phyloP scores from a whole-genome alignment of 2,888 invertebrate genomes.

The Stenoptilia bipunctidactyla region DNA sequence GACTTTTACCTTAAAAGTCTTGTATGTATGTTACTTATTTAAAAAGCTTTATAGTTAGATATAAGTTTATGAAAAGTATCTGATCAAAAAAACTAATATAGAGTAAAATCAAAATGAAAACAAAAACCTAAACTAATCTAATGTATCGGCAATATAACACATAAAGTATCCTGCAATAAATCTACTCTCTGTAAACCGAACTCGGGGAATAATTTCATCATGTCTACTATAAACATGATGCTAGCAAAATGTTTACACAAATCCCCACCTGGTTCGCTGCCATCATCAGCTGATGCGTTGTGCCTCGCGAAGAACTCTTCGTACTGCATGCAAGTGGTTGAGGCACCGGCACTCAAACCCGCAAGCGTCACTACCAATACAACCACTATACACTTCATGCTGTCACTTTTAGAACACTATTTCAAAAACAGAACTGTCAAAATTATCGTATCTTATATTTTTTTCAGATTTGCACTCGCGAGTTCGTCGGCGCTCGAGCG shows the following conservation, averaged over 20 bases:
- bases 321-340: conserved; percentile 38
- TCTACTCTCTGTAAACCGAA: too few species aligned
- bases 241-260: conserved; percentile 23
- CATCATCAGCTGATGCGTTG: conserved; percentile 63
- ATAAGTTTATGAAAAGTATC: too few species aligned
- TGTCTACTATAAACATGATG: background rate
- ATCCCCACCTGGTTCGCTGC: conserved; percentile 53
- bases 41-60: too few species aligned
- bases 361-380: conserved; percentile 39
- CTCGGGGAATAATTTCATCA: background rate
- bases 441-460: conserved; percentile 23
- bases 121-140: too few species aligned
- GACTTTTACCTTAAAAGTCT: too few species aligned
- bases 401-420: conserved; percentile 26
- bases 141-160: too few species aligned
- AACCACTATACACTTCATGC: conserved; percentile 52
- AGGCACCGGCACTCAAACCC: conserved; percentile 39
- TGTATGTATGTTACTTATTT: too few species aligned
- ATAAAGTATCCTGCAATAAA: too few species aligned
- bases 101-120: too few species aligned
- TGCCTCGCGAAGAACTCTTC: conserved; percentile 53
- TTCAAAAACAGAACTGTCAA: background rate
- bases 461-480: conserved; percentile 45
- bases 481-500: conserved; percentile 26
- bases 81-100: too few species aligned